phyloP scores from a whole-genome alignment of 1,140 invertebrate genomes.

The Ips nitidus region DNA sequence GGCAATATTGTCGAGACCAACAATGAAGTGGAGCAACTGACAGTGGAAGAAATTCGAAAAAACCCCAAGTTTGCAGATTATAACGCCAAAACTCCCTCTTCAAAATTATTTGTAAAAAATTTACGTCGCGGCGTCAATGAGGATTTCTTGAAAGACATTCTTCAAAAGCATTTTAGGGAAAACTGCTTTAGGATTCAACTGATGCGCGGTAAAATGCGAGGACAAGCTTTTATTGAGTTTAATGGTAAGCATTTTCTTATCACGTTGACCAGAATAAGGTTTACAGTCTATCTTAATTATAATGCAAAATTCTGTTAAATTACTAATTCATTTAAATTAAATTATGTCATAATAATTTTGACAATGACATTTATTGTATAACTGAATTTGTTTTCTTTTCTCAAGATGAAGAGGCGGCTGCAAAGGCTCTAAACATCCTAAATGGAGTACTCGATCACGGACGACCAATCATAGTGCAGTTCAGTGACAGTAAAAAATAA shows the following conservation, averaged over 20 bases:
- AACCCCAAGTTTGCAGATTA: constrained; percentile 58
- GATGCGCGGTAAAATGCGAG: constrained; percentile 58
- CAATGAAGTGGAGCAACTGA: constrained; percentile 44
- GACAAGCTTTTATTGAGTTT: constrained; percentile 61
- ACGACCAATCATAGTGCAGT: constrained; percentile 51
- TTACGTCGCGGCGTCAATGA: constrained; percentile 50
- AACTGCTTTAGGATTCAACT: constrained; percentile 49
- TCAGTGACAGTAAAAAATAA: constrained; percentile 31
- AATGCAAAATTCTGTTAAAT: background rate
- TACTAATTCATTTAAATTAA: background rate
- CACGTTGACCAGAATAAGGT: background rate
- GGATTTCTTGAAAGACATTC: constrained; percentile 47
- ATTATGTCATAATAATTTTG: background rate
- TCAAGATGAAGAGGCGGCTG: constrained; percentile 41
- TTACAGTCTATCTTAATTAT: background rate
- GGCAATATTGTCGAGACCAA: constrained; percentile 49
- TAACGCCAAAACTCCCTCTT: constrained; percentile 51
- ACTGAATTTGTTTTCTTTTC: constrained; percentile 7
- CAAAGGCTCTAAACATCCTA: constrained; percentile 43
- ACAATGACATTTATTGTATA: background rate
- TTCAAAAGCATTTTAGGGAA: background rate
- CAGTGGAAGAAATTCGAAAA: constrained; percentile 54
- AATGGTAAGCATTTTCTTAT: constrained; percentile 49
- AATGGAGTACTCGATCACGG: constrained; percentile 49
- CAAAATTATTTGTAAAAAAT: constrained; percentile 60